These are phyloP conservation scores for Lacanobia oleracea DNA, from an alignment of 2,888 invertebrate species.

Conservation along the genomic window DNA sequence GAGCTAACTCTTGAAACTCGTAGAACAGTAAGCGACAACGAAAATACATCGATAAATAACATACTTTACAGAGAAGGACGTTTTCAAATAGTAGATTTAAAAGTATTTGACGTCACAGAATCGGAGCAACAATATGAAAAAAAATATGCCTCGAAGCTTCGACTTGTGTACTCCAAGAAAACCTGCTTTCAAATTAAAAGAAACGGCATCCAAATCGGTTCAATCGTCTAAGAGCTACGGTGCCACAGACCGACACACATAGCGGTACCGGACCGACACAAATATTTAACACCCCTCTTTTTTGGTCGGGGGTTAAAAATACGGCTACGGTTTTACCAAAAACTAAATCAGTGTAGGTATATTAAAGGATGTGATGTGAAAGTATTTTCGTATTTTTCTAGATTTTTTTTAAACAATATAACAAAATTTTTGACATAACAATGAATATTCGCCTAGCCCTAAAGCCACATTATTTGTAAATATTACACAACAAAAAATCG, in stretches of 20 bases:
- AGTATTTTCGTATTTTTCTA: slow-evolving; percentile 7
- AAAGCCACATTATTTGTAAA: slow-evolving; percentile 31
- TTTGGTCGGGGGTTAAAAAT: background rate
- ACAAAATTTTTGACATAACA: background rate
- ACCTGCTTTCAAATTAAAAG: no score
- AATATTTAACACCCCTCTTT: no score
- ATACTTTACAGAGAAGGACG: background rate
- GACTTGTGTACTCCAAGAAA: slow-evolving; percentile 1
- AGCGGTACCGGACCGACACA: no score
- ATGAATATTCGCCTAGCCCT: slow-evolving; percentile 18
- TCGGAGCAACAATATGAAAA: slow-evolving; percentile 2
- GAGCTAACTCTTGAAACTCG: slow-evolving; percentile 42
- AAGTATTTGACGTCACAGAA: background rate
- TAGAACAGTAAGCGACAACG: slow-evolving; percentile 34
- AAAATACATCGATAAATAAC: slow-evolving; percentile 13
- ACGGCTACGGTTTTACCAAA: background rate
- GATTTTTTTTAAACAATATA: slow-evolving; percentile 8
- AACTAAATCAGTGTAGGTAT: background rate
- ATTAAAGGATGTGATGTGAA: background rate
- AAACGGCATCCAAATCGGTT: no score
- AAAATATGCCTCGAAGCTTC: slow-evolving; percentile 3
- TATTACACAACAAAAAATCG: slow-evolving; percentile 44
- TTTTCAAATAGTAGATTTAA: slow-evolving; percentile 5
- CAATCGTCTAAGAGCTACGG: no score
- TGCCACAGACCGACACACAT: no score